Conservation (phyloP, 2,113 vertebrate genomes). For the Pelvicachromis taeniatus region DNA sequence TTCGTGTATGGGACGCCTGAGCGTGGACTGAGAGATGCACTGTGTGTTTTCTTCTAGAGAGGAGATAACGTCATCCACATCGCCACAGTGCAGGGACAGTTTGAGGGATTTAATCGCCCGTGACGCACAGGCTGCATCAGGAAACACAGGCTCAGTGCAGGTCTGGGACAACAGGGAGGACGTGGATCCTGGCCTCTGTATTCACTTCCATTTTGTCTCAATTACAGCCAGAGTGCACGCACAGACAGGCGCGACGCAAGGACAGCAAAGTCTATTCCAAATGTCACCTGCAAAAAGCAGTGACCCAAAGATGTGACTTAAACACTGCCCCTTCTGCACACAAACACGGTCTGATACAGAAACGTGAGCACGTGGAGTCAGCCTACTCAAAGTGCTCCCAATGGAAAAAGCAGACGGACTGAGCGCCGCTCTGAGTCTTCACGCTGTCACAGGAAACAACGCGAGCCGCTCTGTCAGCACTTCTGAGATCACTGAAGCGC, state of each 20-base stretch:
- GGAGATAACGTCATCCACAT: background rate
- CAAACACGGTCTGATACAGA: background rate
- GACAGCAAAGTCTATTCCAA: slow-evolving; percentile 23
- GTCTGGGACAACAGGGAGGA: background rate
- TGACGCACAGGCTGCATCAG: background rate
- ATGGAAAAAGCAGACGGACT: background rate
- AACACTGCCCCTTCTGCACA: background rate
- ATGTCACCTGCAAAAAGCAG: slow-evolving; percentile 9
- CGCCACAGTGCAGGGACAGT: background rate
- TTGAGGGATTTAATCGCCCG: slow-evolving; percentile 8
- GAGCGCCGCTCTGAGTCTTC: background rate
- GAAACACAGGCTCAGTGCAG: background rate
- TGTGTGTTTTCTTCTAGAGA: background rate
- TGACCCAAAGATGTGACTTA: background rate
- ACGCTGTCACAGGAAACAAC: background rate
- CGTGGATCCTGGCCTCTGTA: background rate
- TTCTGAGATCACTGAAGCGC: slow-evolving; percentile 2
- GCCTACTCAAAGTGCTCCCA: background rate
- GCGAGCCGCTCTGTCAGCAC: background rate
- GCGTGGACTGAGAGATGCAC: background rate
- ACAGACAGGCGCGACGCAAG: background rate
- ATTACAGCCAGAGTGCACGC: background rate
- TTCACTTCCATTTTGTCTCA: slow-evolving; percentile 21
- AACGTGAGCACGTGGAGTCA: background rate
- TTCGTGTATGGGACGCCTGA: background rate